Base-by-base conservation (phyloP, 2,797 vertebrate genomes). In the Typhlichthys subterraneus region DNA sequence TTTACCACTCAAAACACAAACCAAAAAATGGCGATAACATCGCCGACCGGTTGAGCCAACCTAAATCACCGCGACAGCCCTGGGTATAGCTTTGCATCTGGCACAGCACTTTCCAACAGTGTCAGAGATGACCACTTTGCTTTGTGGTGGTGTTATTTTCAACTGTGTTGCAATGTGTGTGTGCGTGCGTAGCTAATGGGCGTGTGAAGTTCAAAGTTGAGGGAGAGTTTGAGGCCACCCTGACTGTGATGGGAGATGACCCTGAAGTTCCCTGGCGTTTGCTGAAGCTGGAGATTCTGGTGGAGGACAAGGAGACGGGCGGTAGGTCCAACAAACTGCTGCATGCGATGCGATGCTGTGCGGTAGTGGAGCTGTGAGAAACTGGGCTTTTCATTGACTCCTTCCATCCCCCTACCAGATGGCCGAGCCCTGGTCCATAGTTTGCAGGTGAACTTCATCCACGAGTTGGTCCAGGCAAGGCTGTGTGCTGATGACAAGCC, bases 231-330 rank as follows among this genome's bases (percentile, higher is more conserved):
- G 98, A 99, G 88, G 98, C 97, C 62, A 99, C 97, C 0, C 88
- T 99, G 78, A 99, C 98, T 0, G 98, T 99, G 78, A 99, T 99
- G 97, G 98, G 98, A 65, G 98, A 99, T 80, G 97, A 99, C 75
- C 98, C 97, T 10, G 97, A 99, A 67, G 96, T 99, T 85, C 98
- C 98, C 9, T 99, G 98, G 98, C 94, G 97, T 79, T 91, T 99
- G 82, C 91, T 99, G 63, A 99, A 99, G 87, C 85, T 99, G 75
- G 97, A 99, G 90, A 96, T 99, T 85, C 87, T 99, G 57, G 98
- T 99, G 65, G 97, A 99, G 77, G 98, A 99, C 88, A 99, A 99
- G 79, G 97, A 99, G 92, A 99, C 98, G 51, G 98, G 97, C 88
- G 98, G 97, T 99, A 91, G 15, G 2, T 46, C 12, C 9, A 33